A percentile compares a stretch with the other conserved stretches of the same genome.
Evolutionary conservation across 2,797 vertebrate species (phyloP).

Genomic region (Muscicapa striata): DNA sequence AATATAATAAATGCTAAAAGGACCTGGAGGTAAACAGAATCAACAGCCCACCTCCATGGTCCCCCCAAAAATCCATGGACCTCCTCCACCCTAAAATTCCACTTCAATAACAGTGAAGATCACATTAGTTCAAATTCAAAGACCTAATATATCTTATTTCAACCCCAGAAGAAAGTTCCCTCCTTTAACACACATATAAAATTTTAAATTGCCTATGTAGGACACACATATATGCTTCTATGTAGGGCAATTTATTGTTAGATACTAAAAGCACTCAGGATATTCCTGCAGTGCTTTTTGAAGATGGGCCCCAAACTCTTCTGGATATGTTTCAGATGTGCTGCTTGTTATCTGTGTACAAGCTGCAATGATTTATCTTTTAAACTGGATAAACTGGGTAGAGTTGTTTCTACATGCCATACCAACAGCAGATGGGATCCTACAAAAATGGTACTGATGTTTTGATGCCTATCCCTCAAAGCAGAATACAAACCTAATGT

Average conservation of each 20-base stretch:
- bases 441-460: not conserved
- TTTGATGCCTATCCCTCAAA: not conserved
- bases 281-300: not conserved
- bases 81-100: rapidly evolving
- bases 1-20: not conserved
- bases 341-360: not conserved
- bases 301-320: not conserved
- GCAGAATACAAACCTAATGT: not conserved
- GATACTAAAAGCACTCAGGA: not conserved
- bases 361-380: not conserved
- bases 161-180: not conserved
- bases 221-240: too few species aligned
- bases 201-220: not conserved
- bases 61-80: rapidly evolving
- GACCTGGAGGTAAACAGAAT: not conserved
- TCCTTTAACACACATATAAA: not conserved
- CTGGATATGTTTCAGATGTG: not conserved
- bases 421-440: not conserved
- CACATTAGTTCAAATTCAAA: not conserved
- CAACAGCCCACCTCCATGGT: rapidly evolving
- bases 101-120: not conserved
- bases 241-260: not conserved
- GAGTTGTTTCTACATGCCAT: not conserved
- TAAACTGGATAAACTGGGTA: not conserved
- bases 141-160: not conserved